A percentile compares a stretch with the other conserved stretches of the same genome.
These are phyloP conservation scores for Watsonalla cultraria DNA, from an alignment of 2,888 invertebrate genomes.

Conservation along the genomic window DNA sequence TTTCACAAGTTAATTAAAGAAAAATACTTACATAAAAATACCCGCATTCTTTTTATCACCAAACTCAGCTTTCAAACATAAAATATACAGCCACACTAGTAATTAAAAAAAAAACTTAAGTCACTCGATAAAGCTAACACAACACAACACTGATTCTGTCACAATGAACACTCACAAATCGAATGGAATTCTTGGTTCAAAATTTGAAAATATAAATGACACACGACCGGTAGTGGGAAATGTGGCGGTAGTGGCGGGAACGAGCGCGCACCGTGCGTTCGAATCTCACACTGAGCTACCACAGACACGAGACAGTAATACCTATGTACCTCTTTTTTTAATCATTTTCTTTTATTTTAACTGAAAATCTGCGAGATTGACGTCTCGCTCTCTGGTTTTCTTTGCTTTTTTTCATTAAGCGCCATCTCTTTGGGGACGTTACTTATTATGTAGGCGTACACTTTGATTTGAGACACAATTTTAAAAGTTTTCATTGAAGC, in stretches of 20 bases:
- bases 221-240: conserved; percentile 35
- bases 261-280: conserved; percentile 66
- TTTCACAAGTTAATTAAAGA: no score
- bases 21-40: background rate
- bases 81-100: background rate
- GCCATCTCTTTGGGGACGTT: conserved; percentile 25
- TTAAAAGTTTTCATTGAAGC: conserved; percentile 12
- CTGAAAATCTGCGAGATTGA: conserved; percentile 65
- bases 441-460: conserved; percentile 42
- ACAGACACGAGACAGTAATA: conserved; percentile 53
- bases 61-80: background rate
- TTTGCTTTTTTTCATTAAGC: conserved; percentile 43
- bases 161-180: conserved; percentile 27
- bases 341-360: conserved; percentile 60
- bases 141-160: conserved; percentile 7
- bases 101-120: background rate
- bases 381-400: conserved; percentile 48
- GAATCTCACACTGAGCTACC: conserved; percentile 65
- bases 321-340: conserved; percentile 51
- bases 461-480: conserved; percentile 59
- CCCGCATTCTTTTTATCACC: background rate
- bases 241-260: conserved; percentile 41
- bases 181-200: conserved; percentile 19
- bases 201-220: conserved; percentile 22
- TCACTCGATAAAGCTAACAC: background rate